Evolutionary conservation across 2,797 vertebrate genomes (phyloP), one percentile per base, ranked within the genome.

Genomic region (Leptoclinus maculatus): DNA sequence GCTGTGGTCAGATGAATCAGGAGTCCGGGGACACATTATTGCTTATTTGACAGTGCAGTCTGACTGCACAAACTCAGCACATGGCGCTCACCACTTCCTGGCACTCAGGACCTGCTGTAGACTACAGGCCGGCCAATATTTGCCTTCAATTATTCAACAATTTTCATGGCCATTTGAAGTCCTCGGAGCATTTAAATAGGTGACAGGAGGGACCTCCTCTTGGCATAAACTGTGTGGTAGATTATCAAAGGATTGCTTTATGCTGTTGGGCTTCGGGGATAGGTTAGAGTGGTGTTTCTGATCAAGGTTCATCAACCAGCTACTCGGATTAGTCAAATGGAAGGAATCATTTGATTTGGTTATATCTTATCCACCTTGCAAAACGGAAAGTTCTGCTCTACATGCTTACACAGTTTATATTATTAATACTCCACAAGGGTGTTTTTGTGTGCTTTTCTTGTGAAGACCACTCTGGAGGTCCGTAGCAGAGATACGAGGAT

Each of bases 21-120:
- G 93, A 94, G 93, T 94, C 94, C 93, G 86, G 95, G 94, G 94
- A 94, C 93, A 94, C 90, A 90, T 95, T 95, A 95, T 95, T 95
- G 95, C 95, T 96, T 95, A 95, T 95, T 95, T 95, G 94, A 95
- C 92, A 90, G 92, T 90, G 91, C 88, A 94, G 91, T 91, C 91
- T 93, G 94, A 93, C 94, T 93, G 87, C 92, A 94, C 90, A 90
- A 94, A 91, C 93, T 95, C 94, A 95, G 93, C 91, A 93, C 91
- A 93, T 93, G 92, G 91, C 83, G 88, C 86, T 88, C 81, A 81
- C 92, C 89, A 91, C 92, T 95, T 96, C 94, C 95, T 95, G 94
- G 93, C 94, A 93, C 91, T 94, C 89, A 90, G 88, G 84, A 88
- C 88, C 90, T 89, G 85, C 89, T 89, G 90, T 85, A 91, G 90